phyloP scores from a whole-genome alignment of 2,113 vertebrate species.

The Cichladusa arquata region DNA sequence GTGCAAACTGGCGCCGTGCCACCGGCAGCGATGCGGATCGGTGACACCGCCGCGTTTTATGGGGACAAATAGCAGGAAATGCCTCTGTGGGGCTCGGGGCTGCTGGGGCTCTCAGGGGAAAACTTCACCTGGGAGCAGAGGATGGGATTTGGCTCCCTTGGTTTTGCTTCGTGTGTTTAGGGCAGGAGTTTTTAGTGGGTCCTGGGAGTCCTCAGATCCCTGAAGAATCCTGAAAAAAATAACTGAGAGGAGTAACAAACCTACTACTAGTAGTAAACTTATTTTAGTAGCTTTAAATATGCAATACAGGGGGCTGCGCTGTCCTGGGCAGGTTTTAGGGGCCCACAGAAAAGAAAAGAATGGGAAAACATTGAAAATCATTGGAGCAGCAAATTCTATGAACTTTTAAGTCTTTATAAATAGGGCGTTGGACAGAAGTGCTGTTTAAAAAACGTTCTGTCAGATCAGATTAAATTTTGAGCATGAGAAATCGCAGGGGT shows the following conservation, averaged over 20 bases:
- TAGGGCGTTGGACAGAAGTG: neutral
- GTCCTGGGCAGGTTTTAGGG: neutral
- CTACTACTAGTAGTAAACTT: neutral
- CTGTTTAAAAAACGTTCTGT: neutral
- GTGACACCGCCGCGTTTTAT: fast-evolving
- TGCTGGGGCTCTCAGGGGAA: fast-evolving
- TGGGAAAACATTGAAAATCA: neutral
- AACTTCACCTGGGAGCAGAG: neutral
- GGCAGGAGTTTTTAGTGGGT: neutral
- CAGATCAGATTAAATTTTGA: neutral
- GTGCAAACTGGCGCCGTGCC: neutral
- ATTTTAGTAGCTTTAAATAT: neutral
- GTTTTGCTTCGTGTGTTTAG: neutral
- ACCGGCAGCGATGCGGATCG: fast-evolving
- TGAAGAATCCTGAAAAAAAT: neutral
- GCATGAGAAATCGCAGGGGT: neutral
- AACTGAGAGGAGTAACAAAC: neutral
- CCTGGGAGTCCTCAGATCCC: neutral
- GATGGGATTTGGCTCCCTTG: neutral
- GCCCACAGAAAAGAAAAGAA: too few relatives aligned
- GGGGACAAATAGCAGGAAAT: neutral
- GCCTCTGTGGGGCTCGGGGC: neutral
- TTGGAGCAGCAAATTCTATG: neutral
- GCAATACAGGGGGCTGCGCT: fast-evolving
- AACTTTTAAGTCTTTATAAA: neutral